Base-by-base conservation (phyloP, 2,888 invertebrate genomes). In the Nymphalis urticae region DNA sequence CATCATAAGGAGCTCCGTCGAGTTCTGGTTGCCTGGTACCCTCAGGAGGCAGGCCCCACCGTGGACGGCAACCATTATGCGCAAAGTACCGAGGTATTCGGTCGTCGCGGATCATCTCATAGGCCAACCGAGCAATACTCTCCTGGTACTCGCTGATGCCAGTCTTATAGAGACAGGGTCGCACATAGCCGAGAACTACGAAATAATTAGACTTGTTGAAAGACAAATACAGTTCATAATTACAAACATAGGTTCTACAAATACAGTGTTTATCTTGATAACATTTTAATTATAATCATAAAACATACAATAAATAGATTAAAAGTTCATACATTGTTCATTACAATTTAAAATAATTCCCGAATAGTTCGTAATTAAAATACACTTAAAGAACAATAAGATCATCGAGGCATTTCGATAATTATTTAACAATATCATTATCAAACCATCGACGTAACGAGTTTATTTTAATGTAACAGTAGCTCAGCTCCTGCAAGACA, bases 21-120 rank as follows among this genome's bases (percentile, higher is more conserved):
- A 90, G 77, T 72, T 86, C 83, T 2, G 91, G 91, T 61, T 92
- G 92, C 62, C 91, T 77, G 70, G 73, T 75, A 0, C 83, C 88
- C 47, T 90, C 91, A 0, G 91, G 90, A 0, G 90, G 90, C 5
- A 85, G 71, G 0, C 89, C 90, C 90, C 90, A 92, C 16, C 75
- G 74, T 1, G 89, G 85, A 3, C 90, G 77, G 73, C 85, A 82
- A 17, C 92, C 92, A 69, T 89, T 90, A 73, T 86, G 85, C 4
- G 85, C 84, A 64, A 80, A 64, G 81, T 88, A 91, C 2, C 75
- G 77, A 1, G 91, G 90, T 13, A 89, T 82, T 3, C 88, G 82
- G 62, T 86, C 83, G 73, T 90, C 89, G 0, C 89, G 81, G 2
- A 92, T 81, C 85, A 88, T 76, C 75, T 90, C 89, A 76, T 89